Evolutionary conservation across 1,140 invertebrate genomes (phyloP).

Genomic region (Zeugodacus cucurbitae): DNA sequence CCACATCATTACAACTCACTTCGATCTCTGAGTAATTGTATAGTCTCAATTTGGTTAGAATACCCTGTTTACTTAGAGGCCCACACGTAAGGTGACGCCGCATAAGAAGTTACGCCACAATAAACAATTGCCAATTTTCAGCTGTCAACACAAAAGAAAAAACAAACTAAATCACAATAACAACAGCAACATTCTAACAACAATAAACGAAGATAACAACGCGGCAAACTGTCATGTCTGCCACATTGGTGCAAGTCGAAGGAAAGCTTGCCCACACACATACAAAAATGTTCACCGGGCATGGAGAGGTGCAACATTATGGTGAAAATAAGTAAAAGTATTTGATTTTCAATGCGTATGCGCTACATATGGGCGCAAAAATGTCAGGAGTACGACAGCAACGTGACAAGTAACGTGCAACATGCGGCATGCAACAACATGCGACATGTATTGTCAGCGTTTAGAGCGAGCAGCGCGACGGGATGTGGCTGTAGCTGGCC

Average conservation of each 20-base stretch:
- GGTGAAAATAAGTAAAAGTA: not conserved
- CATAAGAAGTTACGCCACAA: not conserved
- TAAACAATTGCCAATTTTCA: conserved; percentile 33
- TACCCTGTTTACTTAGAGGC: not conserved
- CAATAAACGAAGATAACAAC: conserved; percentile 24
- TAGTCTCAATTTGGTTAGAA: not conserved
- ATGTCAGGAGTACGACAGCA: conserved; percentile 16
- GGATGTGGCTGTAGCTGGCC: not conserved
- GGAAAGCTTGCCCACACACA: not conserved
- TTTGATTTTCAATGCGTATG: not conserved
- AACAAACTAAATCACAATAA: not conserved
- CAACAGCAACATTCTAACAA: not conserved
- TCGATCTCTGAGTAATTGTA: not conserved
- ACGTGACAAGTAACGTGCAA: conserved; percentile 19
- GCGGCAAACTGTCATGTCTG: conserved; percentile 5
- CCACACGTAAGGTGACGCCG: not conserved
- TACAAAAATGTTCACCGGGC: not conserved
- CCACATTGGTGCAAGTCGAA: not conserved
- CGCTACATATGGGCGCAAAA: conserved; percentile 25
- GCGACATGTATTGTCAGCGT: conserved; percentile 28
- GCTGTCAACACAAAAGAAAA: not conserved
- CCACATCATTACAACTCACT: not conserved
- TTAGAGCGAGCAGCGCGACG: not conserved
- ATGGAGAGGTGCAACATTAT: not conserved
- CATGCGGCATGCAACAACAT: conserved; percentile 10